Base-by-base conservation (phyloP, 2,888 invertebrate genomes). In the Reticulitermes lucifugus region DNA sequence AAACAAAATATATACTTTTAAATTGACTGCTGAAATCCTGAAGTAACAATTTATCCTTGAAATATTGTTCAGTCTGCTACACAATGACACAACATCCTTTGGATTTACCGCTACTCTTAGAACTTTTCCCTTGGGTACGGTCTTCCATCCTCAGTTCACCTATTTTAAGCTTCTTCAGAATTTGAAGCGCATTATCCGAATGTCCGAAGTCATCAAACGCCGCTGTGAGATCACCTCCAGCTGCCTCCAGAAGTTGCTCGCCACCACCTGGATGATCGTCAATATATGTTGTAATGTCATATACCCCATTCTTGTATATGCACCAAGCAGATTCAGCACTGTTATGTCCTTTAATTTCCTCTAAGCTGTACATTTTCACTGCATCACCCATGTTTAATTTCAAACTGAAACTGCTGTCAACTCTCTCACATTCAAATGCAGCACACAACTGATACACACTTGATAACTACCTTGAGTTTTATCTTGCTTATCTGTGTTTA, bases 121-220 rank as follows among this genome's bases (percentile, higher is more conserved):
- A 9, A 3, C n/a, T 46, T 18, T 77, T 77, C 4, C 21, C 35
- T 21, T 41, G 29, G 25, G 22, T 21, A 35, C 81, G 18, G n/a
- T 81, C 81, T 70, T 70, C 81, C 12, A 25, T 35, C 18, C 65
- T 12, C 5, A 81, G 41, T 43, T 43, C 81, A 14, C 84, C 84
- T 59, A 84, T 84, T 60, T 79, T 84, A 10, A 77, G 60, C 51
- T 77, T 77, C 18, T 79, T 77, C 35, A 84, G 41, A 9, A 73
- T 25, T 18, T 75, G 51, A 12, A 29, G 59, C 3, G 84, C 84
- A 60, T 79, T 41, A n/a, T 77, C 77, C 10, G 84, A 84, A 43
- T 84, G 84, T 46, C 84, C 84, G 12, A 79, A 35, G 46, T 84
- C 84, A 25, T 77, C 79, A 79, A 84, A 84, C 43, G 7, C 79